Evolutionary conservation across 2,113 vertebrate genomes (phyloP), one percentile per base, ranked within the genome.

Genomic region (Parotia lawesii): DNA sequence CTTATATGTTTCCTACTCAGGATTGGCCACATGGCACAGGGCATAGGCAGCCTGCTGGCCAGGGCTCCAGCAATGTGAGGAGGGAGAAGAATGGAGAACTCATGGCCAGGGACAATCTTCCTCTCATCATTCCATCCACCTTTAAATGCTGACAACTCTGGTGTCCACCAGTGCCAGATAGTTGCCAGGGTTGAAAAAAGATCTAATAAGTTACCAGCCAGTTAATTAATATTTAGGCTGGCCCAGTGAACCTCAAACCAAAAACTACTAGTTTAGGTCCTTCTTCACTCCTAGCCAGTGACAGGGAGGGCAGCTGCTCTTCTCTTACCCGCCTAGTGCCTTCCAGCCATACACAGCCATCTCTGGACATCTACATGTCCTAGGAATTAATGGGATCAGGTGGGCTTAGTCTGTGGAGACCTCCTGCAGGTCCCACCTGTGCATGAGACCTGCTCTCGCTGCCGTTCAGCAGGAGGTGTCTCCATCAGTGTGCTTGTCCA

Each of bases 371-470:
- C 22, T 42, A 2, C 15, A 4, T 20, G 14, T 72, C 15, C 29
- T 65, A 61, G 42, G 69, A 65, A 37, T 50, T 64, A 25, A 16
- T 38, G 16, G 35, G 48, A 45, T 37, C 24, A 28, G 64, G 24
- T 37, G 37, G 45, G 14, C 38, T 71, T 48, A 35, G 22, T 8
- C 62, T 80, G 45, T 47, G 58, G 70, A 54, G 58, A 57, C 9
- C 9, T 62, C 31, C 31, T 48, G 50, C 58, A 76, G 50, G n/a
- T 79, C 31, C 22, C 67, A 35, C 20, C 23, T 50, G 14, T 2
- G 1, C 5, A 3, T 0, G 4, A 64, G 51, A 21, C 37, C 86
- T 62, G 75, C 35, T 82, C 25, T 61, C 0, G 0, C 57, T 67
- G 28, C 28, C 0, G 0, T 75, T 81, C 77, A 53, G 60, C 62